Conservation (phyloP, 1,140 invertebrate species). For the Mactra quadrangularis region DNA sequence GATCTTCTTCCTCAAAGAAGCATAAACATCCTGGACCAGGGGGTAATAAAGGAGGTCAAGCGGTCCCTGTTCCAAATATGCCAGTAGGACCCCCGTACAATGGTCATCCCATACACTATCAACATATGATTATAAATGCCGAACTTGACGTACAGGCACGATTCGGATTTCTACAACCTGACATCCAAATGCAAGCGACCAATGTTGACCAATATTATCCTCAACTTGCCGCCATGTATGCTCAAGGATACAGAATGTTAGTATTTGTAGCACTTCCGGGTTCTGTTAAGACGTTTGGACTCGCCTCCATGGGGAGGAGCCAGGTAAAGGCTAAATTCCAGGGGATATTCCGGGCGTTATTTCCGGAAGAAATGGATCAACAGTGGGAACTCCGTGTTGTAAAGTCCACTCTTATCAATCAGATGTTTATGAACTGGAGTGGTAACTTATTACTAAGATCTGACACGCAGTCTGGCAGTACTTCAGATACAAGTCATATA, state of each 20-base stretch:
- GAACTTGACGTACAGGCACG: conserved; percentile 9
- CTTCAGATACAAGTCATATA: conserved; percentile 33
- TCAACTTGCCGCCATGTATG: conserved; percentile 45
- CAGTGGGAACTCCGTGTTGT: conserved; percentile 43
- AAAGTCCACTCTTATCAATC: conserved; percentile 23
- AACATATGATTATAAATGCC: conserved; percentile 36
- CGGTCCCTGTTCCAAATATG: too few relatives aligned
- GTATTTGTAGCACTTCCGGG: conserved; percentile 46
- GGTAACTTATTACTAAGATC: conserved; percentile 13
- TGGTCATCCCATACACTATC: conserved; percentile 33
- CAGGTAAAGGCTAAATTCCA: conserved; percentile 29
- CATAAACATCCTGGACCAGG: too few relatives aligned
- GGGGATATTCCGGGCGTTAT: conserved; percentile 34
- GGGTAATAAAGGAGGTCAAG: too few relatives aligned
- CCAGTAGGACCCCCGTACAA: conserved; percentile 10
- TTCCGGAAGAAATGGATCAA: conserved; percentile 31
- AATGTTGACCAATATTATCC: conserved; percentile 41
- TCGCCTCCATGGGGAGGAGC: neutral
- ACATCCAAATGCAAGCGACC: conserved; percentile 13
- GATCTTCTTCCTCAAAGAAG: too few relatives aligned
- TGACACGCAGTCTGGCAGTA: neutral
- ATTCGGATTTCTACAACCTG: conserved; percentile 23
- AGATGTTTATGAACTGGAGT: conserved; percentile 36
- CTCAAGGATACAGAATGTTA: conserved; percentile 38
- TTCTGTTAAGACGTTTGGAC: conserved; percentile 7